These are phyloP conservation scores for Hozukius guyotensis DNA, from an alignment of 2,797 vertebrate species.

Conservation along the genomic window DNA sequence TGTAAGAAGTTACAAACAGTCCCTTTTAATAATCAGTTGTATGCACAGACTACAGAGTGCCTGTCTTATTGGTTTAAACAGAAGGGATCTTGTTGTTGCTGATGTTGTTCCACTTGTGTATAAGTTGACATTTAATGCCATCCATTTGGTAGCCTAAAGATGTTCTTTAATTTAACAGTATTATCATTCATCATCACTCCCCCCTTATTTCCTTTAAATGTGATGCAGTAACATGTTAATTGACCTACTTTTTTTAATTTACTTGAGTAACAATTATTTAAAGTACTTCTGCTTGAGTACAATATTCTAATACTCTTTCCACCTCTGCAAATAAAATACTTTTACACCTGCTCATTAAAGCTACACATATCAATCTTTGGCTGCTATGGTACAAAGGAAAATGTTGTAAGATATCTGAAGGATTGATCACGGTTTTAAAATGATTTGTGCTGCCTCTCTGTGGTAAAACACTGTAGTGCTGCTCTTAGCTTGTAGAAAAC, in stretches of 20 bases:
- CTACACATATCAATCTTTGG: not conserved
- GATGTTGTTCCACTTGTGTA: not conserved
- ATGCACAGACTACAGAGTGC: not conserved
- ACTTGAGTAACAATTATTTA: not conserved
- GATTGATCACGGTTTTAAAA: not conserved
- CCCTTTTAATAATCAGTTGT: not conserved
- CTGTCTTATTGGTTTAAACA: no score
- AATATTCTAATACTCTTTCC: not conserved
- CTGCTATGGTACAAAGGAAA: not conserved
- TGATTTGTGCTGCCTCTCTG: conserved; percentile 39
- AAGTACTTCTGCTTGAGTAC: not conserved
- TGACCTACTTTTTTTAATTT: not conserved
- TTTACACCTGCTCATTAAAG: not conserved
- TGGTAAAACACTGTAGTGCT: conserved; percentile 34
- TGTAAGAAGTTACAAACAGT: no score
- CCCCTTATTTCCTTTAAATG: not conserved
- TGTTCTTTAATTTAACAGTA: not conserved
- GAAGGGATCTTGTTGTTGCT: not conserved
- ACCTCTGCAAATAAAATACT: not conserved
- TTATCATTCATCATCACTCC: not conserved
- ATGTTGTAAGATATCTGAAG: not conserved
- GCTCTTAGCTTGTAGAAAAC: not conserved
- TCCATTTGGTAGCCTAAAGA: not conserved
- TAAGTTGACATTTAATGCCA: not conserved
- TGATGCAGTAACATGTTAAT: not conserved